A percentile compares a stretch with the other conserved stretches of the same genome.
These are phyloP conservation scores for Xerus inauris DNA, from an alignment of 2,113 vertebrate species.

Conservation along the genomic window DNA sequence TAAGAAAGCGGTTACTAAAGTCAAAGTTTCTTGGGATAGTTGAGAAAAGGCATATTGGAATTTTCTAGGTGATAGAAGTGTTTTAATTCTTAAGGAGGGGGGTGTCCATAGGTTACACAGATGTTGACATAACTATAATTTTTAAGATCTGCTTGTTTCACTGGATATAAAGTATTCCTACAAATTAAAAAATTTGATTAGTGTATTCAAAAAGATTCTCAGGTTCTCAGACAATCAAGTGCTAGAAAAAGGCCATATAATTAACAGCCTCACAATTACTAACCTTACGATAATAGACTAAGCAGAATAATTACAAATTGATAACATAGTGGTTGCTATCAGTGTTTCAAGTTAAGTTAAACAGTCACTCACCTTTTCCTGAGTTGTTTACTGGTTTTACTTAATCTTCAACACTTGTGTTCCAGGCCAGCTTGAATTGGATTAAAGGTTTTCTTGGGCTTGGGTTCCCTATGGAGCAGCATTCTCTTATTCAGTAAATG, in stretches of 20 bases:
- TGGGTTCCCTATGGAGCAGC: neutral
- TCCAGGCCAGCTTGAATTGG: neutral
- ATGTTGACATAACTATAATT: neutral
- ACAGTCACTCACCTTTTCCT: neutral
- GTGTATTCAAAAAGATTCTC: neutral
- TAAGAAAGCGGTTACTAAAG: neutral
- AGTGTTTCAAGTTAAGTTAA: neutral
- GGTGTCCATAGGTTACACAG: neutral
- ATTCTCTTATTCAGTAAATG: neutral
- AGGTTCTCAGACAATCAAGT: neutral
- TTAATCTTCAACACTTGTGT: neutral
- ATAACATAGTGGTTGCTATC: neutral
- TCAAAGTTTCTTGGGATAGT: neutral
- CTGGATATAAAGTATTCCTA: neutral
- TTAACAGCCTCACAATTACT: neutral
- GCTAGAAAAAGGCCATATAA: neutral
- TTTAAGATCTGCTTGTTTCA: neutral
- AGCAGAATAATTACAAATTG: neutral
- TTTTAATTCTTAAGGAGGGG: conserved; percentile 11
- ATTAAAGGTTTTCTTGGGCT: neutral
- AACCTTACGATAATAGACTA: neutral
- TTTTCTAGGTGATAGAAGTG: neutral
- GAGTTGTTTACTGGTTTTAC: neutral
- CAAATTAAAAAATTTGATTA: conserved; percentile 34
- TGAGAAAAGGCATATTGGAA: neutral